A percentile compares a stretch with the other conserved stretches of the same genome.
Evolutionary conservation across 1,140 invertebrate genomes (phyloP).

Genomic region (Hormaphis cornu): DNA sequence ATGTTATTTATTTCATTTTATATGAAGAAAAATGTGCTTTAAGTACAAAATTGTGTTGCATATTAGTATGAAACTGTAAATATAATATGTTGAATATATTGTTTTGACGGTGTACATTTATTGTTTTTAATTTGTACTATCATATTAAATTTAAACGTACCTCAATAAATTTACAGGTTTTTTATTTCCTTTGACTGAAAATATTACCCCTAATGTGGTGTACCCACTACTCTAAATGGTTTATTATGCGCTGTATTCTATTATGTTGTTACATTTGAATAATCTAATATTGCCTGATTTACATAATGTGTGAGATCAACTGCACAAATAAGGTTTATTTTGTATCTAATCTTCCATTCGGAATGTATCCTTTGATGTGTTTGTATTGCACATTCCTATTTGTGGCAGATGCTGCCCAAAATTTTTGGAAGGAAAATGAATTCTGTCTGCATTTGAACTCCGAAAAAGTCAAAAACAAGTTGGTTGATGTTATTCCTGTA

Average conservation of each 20-base stretch:
- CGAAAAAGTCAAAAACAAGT: neutral
- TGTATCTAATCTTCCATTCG: neutral
- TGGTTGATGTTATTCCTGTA: no score
- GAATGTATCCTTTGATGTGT: constrained; percentile 13
- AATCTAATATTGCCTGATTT: neutral
- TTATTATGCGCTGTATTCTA: neutral
- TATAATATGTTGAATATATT: constrained; percentile 29
- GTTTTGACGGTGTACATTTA: neutral
- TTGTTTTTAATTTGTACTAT: neutral
- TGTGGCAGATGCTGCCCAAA: neutral
- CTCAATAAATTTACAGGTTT: neutral
- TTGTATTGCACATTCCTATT: neutral
- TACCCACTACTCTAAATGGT: neutral
- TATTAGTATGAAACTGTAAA: constrained; percentile 13
- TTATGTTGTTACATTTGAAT: neutral
- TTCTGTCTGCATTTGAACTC: neutral
- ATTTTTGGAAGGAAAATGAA: constrained; percentile 14
- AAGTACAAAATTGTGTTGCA: constrained; percentile 24
- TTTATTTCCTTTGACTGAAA: neutral
- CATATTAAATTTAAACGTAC: neutral
- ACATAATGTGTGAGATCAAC: constrained; percentile 1
- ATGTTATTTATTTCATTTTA: constrained; percentile 31
- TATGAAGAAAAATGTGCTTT: constrained; percentile 9
- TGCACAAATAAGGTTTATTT: neutral
- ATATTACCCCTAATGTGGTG: neutral